Evolutionary conservation across 2,113 vertebrate genomes (phyloP).

Genomic region (Terrapene triunguis): DNA sequence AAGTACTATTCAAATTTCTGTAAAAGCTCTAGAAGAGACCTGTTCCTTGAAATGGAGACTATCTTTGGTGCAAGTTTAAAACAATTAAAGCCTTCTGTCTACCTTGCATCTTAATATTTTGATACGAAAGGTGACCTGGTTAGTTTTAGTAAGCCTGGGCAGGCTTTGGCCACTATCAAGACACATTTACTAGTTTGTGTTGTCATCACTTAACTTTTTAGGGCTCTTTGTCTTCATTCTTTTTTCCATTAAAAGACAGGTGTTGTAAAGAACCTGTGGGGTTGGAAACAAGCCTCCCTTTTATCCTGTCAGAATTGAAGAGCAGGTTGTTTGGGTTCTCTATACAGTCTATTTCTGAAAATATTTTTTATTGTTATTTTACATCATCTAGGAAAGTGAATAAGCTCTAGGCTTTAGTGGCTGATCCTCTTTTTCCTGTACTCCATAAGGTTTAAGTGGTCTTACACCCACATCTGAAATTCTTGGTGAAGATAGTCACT

Average conservation of each 20-base stretch:
- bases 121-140: too few relatives aligned
- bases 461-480: not conserved
- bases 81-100: too few relatives aligned
- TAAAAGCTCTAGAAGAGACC: not conserved
- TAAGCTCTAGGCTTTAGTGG: not conserved
- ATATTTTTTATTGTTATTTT: slow-evolving; percentile 7
- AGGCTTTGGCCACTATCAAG: not conserved
- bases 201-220: not conserved
- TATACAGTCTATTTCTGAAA: not conserved
- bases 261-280: not conserved
- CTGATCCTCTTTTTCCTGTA: not conserved
- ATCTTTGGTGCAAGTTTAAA: too few relatives aligned
- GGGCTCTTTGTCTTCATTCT: not conserved
- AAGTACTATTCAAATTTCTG: not conserved
- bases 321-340: not conserved
- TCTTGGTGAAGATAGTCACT: not conserved
- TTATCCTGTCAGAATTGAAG: not conserved
- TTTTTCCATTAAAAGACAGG: not conserved
- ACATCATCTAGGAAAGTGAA: not conserved
- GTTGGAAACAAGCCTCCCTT: too few relatives aligned
- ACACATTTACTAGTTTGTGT: not conserved
- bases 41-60: too few relatives aligned
- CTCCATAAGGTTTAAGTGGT: not conserved
- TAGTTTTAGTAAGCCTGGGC: not conserved
- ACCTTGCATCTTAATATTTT: too few relatives aligned